Conservation (phyloP, 2,888 invertebrate species). For the Drosophila peninsularis region DNA sequence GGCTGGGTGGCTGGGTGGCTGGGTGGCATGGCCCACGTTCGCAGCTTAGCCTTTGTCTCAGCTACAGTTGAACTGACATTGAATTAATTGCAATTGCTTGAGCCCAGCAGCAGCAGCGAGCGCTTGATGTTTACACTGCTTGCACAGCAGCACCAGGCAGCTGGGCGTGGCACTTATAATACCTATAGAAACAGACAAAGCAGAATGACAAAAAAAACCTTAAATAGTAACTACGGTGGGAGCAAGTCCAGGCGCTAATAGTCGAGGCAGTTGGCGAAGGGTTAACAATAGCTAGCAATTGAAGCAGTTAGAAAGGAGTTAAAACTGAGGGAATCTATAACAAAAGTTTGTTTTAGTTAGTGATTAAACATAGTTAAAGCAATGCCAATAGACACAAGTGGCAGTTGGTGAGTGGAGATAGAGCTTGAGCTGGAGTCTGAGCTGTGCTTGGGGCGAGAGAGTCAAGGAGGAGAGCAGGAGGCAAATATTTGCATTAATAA, state of each 20-base stretch:
- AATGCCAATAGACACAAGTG: neutral
- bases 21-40: slow-evolving; percentile 17
- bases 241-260: neutral
- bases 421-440: too few relatives aligned
- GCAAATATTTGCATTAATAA: neutral
- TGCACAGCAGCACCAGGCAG: slow-evolving; percentile 15
- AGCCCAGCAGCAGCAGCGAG: slow-evolving; percentile 16
- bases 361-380: neutral
- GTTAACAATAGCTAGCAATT: too few relatives aligned
- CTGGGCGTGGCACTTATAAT: slow-evolving; percentile 12
- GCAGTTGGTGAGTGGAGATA: neutral
- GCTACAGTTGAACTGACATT: slow-evolving; percentile 64
- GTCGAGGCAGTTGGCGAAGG: neutral
- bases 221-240: neutral
- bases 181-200: neutral
- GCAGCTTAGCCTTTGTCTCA: slow-evolving; percentile 59
- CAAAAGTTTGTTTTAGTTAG: too few relatives aligned
- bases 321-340: too few relatives aligned
- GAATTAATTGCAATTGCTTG: slow-evolving; percentile 64
- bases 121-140: slow-evolving; percentile 34
- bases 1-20: too few relatives aligned
- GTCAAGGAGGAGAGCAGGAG: too few relatives aligned
- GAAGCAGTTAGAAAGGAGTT: neutral
- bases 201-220: neutral
- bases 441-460: neutral